Evolutionary conservation across 2,113 vertebrate species (phyloP), one percentile per base, ranked within the genome.

Genomic region (Columbina picui): DNA sequence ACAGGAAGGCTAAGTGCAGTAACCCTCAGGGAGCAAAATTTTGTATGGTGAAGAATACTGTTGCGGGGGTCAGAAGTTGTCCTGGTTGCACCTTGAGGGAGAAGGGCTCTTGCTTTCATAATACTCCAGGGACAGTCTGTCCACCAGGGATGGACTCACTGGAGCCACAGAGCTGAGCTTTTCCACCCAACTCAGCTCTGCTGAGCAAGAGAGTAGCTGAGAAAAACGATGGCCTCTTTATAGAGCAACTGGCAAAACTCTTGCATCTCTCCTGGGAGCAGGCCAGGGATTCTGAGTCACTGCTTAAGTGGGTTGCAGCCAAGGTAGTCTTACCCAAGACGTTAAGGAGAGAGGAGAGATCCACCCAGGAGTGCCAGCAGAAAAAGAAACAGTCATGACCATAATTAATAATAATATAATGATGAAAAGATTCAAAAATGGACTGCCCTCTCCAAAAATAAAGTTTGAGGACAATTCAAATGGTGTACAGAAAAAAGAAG

Each of bases 381-480:
- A 92, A 96, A 91, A 56, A 94, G 86, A 84, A 97, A 93, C 19
- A 89, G 77, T 79, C 78, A 47, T 90, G 92, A 87, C 75, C 73
- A 64, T 88, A 95, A 95, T 96, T 96, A 96, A 95, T 93, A 87
- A 89, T 75, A 95, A 93, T 89, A 85, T 49, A 87, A 95, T 45
- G 85, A 95, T 95, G 75, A 94, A 93, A 93, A 90, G 71, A 90
- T 84, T 96, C 84, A 96, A 84, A 96, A 90, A 92, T 9, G 20
- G 53, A 27, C 74, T 96, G 88, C 92, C 83, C 67, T 82, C 92
- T 98, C 97, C 97, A 97, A 96, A 98, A 97, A 97, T 97, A 97
- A 97, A 97, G 94, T 89, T 74, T 93, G 93, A 98, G 96, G 93
- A 95, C 95, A 95, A 93, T 82, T 97, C 93, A 97, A 97, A 95